Conservation (phyloP, 2,797 vertebrate genomes). For the Hyperoplus immaculatus region DNA sequence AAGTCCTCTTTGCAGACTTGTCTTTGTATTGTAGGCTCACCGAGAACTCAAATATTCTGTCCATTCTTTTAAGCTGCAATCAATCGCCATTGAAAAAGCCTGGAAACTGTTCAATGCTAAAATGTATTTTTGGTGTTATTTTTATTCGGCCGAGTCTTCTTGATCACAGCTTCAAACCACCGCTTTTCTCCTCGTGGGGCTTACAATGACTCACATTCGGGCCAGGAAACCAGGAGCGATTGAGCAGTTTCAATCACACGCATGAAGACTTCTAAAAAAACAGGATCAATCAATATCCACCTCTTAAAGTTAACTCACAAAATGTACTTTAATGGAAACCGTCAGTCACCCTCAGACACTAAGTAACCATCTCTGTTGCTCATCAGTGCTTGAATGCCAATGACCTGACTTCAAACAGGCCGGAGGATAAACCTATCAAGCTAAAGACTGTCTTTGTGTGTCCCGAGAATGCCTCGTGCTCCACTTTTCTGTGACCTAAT, state of each 20-base stretch:
- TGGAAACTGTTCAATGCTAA: constrained; percentile 63
- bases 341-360: constrained; percentile 58
- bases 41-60: constrained; percentile 53
- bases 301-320: constrained; percentile 72
- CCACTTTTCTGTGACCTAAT: constrained; percentile 74
- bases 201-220: constrained; percentile 59
- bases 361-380: constrained; percentile 66
- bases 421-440: constrained; percentile 68
- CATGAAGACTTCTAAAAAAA: constrained; percentile 66
- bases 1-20: constrained; percentile 46
- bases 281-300: constrained; percentile 75
- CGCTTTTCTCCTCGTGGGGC: constrained; percentile 67
- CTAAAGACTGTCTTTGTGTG: constrained; percentile 66
- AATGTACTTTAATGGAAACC: constrained; percentile 71
- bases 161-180: constrained; percentile 74
- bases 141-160: constrained; percentile 68
- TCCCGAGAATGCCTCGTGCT: constrained; percentile 60
- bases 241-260: constrained; percentile 74
- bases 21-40: constrained; percentile 57
- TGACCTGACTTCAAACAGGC: constrained; percentile 75
- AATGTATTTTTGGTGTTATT: constrained; percentile 69
- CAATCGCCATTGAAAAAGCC: constrained; percentile 62
- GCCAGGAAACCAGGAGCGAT: constrained; percentile 71
- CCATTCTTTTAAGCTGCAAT: constrained; percentile 69
- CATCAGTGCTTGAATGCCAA: constrained; percentile 72